These are phyloP conservation scores for Dynastes tityus DNA, from an alignment of 2,888 invertebrate genomes.

Conservation along the genomic window DNA sequence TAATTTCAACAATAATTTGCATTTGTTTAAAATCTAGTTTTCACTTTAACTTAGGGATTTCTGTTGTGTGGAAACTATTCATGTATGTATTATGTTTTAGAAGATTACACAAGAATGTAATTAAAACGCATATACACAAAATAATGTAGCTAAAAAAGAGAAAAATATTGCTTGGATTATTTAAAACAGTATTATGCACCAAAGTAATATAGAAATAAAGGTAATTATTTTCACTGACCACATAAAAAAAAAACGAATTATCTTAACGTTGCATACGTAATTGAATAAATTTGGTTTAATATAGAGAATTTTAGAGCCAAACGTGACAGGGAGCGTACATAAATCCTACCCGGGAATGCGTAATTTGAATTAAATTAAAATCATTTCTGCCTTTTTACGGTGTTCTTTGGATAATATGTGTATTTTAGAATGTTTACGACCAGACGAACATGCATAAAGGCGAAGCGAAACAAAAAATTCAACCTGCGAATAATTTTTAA, in stretches of 20 bases:
- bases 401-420: background rate
- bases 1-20: too few relatives aligned
- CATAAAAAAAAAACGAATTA: background rate
- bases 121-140: too few relatives aligned
- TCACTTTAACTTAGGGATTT: too few relatives aligned
- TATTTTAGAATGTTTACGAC: conserved; percentile 23
- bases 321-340: background rate
- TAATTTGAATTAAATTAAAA: conserved; percentile 30
- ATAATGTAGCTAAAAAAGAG: too few relatives aligned
- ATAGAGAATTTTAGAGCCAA: background rate
- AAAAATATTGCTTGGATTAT: too few relatives aligned
- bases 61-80: too few relatives aligned
- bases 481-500: background rate
- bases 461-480: background rate
- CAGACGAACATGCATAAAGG: conserved; percentile 21
- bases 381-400: conserved; percentile 10
- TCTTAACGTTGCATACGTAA: background rate
- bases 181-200: too few relatives aligned
- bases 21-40: too few relatives aligned
- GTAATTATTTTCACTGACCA: too few relatives aligned
- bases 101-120: too few relatives aligned
- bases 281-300: conserved; percentile 11
- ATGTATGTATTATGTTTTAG: too few relatives aligned
- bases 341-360: conserved; percentile 2
- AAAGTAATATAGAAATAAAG: too few relatives aligned